These are phyloP conservation scores for Acleris emargana DNA, from an alignment of 2,888 invertebrate species.

Conservation along the genomic window DNA sequence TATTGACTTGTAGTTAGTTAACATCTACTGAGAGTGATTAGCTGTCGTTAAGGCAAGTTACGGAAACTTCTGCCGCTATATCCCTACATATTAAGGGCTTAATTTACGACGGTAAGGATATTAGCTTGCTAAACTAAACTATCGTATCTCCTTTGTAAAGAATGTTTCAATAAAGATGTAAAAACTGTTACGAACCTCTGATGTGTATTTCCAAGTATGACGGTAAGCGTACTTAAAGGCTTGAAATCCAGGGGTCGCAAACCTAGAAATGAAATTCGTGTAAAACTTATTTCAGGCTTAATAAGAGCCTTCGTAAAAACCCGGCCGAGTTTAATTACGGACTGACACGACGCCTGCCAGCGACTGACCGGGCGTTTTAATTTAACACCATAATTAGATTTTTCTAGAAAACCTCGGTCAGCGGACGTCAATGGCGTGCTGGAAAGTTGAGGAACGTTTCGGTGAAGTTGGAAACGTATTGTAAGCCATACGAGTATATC, in stretches of 20 bases:
- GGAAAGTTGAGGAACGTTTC: not conserved
- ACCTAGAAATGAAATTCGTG: constrained; percentile 18
- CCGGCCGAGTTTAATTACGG: constrained; percentile 64
- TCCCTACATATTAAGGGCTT: constrained; percentile 33
- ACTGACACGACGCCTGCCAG: constrained; percentile 51
- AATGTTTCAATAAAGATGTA: too few species aligned
- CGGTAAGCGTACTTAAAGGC: not conserved
- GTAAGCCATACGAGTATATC: too few species aligned
- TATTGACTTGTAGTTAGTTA: constrained; percentile 56
- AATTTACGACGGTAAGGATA: constrained; percentile 14
- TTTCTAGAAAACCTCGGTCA: constrained; percentile 50
- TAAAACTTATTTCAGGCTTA: constrained; percentile 25
- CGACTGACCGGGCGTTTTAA: constrained; percentile 59
- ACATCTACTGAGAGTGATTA: constrained; percentile 50
- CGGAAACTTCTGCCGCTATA: constrained; percentile 30
- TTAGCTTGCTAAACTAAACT: constrained; percentile 10
- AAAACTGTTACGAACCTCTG: too few species aligned
- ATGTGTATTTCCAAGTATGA: too few species aligned
- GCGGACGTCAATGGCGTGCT: not conserved
- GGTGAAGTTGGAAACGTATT: too few species aligned
- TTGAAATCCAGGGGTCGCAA: constrained; percentile 15
- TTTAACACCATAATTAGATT: constrained; percentile 71
- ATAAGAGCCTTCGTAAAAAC: constrained; percentile 45
- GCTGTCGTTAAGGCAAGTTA: constrained; percentile 38
- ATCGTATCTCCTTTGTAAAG: not conserved